phyloP scores from a whole-genome alignment of 1,140 invertebrate genomes.

The Ptiloglossa arizonensis region DNA sequence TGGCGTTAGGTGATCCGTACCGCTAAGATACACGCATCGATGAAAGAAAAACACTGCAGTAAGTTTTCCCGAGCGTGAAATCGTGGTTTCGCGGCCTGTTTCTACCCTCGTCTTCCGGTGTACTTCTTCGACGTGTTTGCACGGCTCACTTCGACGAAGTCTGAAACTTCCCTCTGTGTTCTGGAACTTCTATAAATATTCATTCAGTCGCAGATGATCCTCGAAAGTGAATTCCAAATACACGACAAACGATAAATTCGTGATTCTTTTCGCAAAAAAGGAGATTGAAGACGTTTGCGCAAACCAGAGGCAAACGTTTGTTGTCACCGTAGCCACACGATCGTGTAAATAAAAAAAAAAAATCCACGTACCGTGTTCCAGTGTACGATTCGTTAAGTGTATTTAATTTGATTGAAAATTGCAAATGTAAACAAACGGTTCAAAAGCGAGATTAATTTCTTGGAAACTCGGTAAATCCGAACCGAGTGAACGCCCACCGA shows the following conservation, averaged over 20 bases:
- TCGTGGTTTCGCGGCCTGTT: slow-evolving; percentile 11
- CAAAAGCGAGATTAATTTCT: too few species aligned
- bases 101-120: neutral
- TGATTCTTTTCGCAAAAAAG: too few species aligned
- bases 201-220: neutral
- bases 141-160: neutral
- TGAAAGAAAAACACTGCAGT: neutral
- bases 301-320: too few species aligned
- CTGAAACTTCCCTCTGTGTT: neutral
- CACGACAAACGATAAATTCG: neutral
- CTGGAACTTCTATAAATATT: slow-evolving; percentile 19
- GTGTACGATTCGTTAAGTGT: too few species aligned
- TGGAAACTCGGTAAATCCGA: too few species aligned
- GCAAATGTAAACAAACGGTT: too few species aligned
- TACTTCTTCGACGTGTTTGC: neutral
- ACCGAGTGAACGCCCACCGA: neutral
- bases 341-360: too few species aligned
- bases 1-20: neutral
- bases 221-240: neutral
- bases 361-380: too few species aligned
- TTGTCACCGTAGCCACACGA: too few species aligned
- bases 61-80: slow-evolving; percentile 27
- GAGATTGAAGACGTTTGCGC: too few species aligned
- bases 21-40: too few species aligned
- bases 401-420: too few species aligned